Conservation (phyloP, 2,797 vertebrate genomes). For the Mormyrus hasselquistii region DNA sequence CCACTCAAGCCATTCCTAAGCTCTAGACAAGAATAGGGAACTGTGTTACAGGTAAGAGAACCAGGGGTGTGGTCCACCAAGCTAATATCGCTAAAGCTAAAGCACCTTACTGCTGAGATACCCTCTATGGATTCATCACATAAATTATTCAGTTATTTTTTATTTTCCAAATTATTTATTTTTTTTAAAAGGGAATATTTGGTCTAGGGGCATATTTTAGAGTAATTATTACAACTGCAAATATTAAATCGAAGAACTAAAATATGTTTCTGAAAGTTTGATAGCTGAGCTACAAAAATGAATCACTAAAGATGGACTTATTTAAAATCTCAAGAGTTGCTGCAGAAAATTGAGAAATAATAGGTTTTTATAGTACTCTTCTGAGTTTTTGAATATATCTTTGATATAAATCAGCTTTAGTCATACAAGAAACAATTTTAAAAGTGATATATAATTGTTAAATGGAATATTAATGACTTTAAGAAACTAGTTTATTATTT, state of each 20-base stretch:
- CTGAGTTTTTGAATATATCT: background rate
- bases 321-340: background rate
- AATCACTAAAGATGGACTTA: background rate
- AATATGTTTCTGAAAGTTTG: background rate
- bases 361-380: background rate
- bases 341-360: background rate
- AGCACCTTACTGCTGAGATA: background rate
- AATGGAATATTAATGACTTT: background rate
- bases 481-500: background rate
- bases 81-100: background rate
- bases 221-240: background rate
- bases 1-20: slow-evolving; percentile 47
- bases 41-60: background rate
- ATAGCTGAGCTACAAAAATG: background rate
- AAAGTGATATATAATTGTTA: background rate
- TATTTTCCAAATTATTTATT: background rate
- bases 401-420: background rate
- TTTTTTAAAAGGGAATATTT: background rate
- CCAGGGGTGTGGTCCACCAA: too few species aligned
- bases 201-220: background rate
- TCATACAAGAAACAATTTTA: background rate
- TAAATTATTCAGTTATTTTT: background rate
- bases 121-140: background rate
- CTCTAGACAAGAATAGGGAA: slow-evolving; percentile 42
- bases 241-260: background rate